Evolutionary conservation across 2,888 invertebrate genomes (phyloP).

Genomic region (Neelides folsomi): DNA sequence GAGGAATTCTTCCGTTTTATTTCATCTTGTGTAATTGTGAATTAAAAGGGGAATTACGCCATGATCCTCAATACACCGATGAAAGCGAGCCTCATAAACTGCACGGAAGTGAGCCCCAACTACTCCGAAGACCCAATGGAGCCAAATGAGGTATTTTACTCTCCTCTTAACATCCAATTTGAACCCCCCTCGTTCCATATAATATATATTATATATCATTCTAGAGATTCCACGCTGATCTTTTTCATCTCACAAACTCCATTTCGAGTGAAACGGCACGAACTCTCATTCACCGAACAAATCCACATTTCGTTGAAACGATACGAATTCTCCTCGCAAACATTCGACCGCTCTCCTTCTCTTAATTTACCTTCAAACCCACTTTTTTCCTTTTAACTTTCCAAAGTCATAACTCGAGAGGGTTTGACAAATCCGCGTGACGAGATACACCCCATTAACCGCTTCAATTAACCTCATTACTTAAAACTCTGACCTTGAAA

Average conservation of each 20-base stretch:
- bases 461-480: too few relatives aligned
- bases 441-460: too few relatives aligned
- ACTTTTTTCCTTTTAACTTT: too few relatives aligned
- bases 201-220: slow-evolving; percentile 31
- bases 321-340: slow-evolving; percentile 48
- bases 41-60: slow-evolving; percentile 37
- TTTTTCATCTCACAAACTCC: slow-evolving; percentile 54
- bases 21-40: slow-evolving; percentile 9
- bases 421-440: too few relatives aligned
- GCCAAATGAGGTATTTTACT: slow-evolving; percentile 41
- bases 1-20: too few relatives aligned
- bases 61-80: slow-evolving; percentile 53
- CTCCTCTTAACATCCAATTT: background rate
- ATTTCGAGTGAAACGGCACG: slow-evolving; percentile 50
- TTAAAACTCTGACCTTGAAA: too few relatives aligned
- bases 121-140: slow-evolving; percentile 47
- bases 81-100: slow-evolving; percentile 53
- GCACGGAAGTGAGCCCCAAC: slow-evolving; percentile 60
- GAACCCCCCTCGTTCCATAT: background rate
- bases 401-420: too few relatives aligned
- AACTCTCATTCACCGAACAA: slow-evolving; percentile 44
- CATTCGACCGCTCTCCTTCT: slow-evolving; percentile 51
- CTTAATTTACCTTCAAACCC: slow-evolving; percentile 37
- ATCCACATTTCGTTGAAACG: slow-evolving; percentile 48
- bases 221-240: slow-evolving; percentile 56